Evolutionary conservation across 2,888 invertebrate genomes (phyloP), one percentile per base, ranked within the genome.

Genomic region (Pharmacophagus antenor): DNA sequence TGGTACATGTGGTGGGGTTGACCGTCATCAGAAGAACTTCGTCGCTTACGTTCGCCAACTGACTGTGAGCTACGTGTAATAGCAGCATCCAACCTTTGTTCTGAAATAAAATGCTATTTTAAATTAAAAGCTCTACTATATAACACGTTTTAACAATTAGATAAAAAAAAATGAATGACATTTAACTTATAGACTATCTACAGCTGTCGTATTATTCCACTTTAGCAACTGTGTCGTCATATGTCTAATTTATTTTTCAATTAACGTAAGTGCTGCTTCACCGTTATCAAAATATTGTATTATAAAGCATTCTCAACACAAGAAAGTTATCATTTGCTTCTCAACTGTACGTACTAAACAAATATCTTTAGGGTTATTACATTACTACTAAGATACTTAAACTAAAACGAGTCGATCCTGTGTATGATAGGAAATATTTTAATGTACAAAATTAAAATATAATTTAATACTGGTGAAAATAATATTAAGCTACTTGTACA

Each of bases 1-100:
- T 91, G 91, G 67, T 91, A 91, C 81, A 86, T 80, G 1, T 74
- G 80, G 58, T 88, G 77, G 0, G 79, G 72, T 46, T 84, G 85
- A 2, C 83, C 79, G 23, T 91, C 90, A 56, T 91, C 91, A 31
- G 78, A 80, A 2, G 91, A 89, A 6, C 84, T 79, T 4, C 83
- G 76, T 1, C 88, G 76, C 63, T 73, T 84, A 48, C 88, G 81
- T 66, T 88, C 89, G 0, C 85, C 85, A 10, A 89, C 89, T 0
- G 89, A 90, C 67, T 88, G 88, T 18, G 84, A 77, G 68, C 89
- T 90, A n/a, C 88, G 76, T 0, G 87, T 88, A 62, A 89, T 83
- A 0, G 88, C 85, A 17, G 82, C 84, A 70, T 88, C 88, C 52
- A 88, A 66, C 0, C 87, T 82, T 75, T 82, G 80, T 37, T 88